Base-by-base conservation (phyloP, 2,113 vertebrate species). In the Arothron firmamentum region DNA sequence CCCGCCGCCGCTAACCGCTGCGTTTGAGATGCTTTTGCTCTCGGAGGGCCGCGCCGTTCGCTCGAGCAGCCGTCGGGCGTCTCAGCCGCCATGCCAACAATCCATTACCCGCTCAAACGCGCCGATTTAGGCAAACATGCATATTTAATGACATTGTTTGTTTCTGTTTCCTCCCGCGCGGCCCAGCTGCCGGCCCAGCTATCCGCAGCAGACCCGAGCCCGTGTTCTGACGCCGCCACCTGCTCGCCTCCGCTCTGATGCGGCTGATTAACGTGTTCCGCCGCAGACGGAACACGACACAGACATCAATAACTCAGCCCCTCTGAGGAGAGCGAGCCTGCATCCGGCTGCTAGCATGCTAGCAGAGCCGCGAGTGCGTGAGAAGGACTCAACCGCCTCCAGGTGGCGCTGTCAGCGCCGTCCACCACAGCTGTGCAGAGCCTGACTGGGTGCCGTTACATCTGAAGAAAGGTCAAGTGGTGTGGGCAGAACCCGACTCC, bases 71-170 rank as follows among this genome's bases (percentile, higher is more conserved):
- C 48, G 65, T 50, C 49, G 58, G 59, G 58, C 79, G 70, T 84
- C 78, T 85, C 78, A 73, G 73, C 81, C 65, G 78, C 78, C 63
- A 68, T 63, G 77, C 78, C 77, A 85, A 83, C 72, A 82, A 78
- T 82, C 80, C 84, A 84, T 90, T 89, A 86, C 82, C 80, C 87
- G 87, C 86, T 84, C 86, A 89, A 89, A 88, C 76, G 70, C 78
- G 49, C 52, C 72, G 56, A 78, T 88, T 90, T 82, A 75, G 64
- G 82, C 75, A 81, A 70, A 77, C 87, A 90, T 91, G 60, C 67
- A 91, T 90, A 81, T 90, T 90, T 91, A 84, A 90, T 92, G 85
- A 79, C 67, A 79, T 72, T 88, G 88, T 90, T 89, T 87, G 78
- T 87, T 56, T n/a, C 21, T 28, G 6, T 28, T 43, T 23, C 49